Evolutionary conservation across 2,888 invertebrate species (phyloP).

Genomic region (Tubulanus polymorphus): DNA sequence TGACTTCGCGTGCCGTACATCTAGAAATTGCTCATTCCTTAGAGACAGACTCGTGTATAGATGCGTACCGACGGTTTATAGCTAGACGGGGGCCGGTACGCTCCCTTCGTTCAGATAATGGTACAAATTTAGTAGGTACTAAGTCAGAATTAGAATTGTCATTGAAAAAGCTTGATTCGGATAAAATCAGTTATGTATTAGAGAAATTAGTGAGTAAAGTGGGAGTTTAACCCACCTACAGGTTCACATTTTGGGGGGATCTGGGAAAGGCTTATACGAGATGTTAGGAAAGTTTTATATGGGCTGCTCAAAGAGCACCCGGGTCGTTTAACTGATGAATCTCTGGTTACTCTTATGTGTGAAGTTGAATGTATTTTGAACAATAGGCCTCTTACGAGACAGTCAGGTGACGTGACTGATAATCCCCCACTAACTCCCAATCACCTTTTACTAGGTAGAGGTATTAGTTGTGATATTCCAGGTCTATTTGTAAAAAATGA

Average conservation of each 20-base stretch:
- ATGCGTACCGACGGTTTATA: conserved; percentile 2
- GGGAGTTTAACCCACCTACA: background rate
- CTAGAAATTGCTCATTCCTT: conserved; percentile 6
- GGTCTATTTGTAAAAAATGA: conserved; percentile 5
- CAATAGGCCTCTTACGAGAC: conserved; percentile 19
- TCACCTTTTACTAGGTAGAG: conserved; percentile 21
- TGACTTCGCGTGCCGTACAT: conserved; percentile 7
- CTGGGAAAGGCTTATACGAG: background rate
- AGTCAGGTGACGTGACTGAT: conserved; percentile 16
- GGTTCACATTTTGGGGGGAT: background rate
- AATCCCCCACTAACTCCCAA: conserved; percentile 23
- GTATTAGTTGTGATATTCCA: conserved; percentile 3
- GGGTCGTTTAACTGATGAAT: conserved; percentile 8
- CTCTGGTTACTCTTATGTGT: conserved; percentile 18
- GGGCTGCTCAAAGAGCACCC: background rate
- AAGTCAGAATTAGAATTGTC: too few relatives aligned
- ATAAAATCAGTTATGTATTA: background rate
- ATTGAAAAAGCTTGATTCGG: too few relatives aligned
- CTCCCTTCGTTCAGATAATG: conserved; percentile 5
- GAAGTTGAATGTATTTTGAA: conserved; percentile 21
- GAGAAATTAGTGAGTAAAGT: background rate
- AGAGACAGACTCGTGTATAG: conserved; percentile 5
- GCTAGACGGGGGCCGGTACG: background rate
- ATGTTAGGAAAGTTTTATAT: background rate
- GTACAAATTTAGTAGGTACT: conserved; percentile 6